Evolutionary conservation across 2,113 vertebrate genomes (phyloP), one percentile per base, ranked within the genome.

Genomic region (Elgaria multicarinata): DNA sequence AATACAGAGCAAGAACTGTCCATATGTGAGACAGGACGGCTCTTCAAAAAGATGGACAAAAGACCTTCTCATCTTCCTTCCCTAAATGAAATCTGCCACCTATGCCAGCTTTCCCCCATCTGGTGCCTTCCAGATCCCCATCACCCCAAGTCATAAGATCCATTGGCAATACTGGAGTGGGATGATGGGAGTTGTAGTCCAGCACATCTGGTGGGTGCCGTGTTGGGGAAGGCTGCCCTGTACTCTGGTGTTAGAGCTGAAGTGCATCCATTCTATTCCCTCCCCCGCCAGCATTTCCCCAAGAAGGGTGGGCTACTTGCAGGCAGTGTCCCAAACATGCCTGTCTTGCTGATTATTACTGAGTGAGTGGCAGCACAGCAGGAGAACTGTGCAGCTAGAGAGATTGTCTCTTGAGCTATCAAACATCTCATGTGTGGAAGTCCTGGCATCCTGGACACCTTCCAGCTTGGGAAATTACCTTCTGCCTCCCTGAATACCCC

Each of bases 381-480:
- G 80, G 62, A 58, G 90, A n/a, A 26, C 55, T 83, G 71, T 42
- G 58, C 58, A 87, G 50, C 78, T n/a, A 33, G 44, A 77, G 46
- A 79, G 90, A 89, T 85, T 33, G 79, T 91, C 91, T 91, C 89
- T 84, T 86, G 86, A 92, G 92, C 18, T 3, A 93, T 91, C 86
- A 90, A 93, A 94, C 94, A 92, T 94, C 94, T 94, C 92, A 93
- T 88, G 94, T 93, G 94, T 93, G 95, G 95, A 94, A 95, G 91
- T 95, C 94, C 93, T 95, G 92, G 89, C 85, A 89, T 92, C 90
- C 94, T 96, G 96, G 96, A 93, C 91, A 83, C 90, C 91, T 95
- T 96, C 96, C 96, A 96, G 89, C 92, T 95, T 9, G 88, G 91
- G 94, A 96, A 96, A 96, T 96, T 96, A 95, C 96, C 95, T 96